A percentile compares a stretch with the other conserved stretches of the same genome.
Evolutionary conservation across 2,113 vertebrate genomes (phyloP).

Genomic region (Toxotes chatareus): DNA sequence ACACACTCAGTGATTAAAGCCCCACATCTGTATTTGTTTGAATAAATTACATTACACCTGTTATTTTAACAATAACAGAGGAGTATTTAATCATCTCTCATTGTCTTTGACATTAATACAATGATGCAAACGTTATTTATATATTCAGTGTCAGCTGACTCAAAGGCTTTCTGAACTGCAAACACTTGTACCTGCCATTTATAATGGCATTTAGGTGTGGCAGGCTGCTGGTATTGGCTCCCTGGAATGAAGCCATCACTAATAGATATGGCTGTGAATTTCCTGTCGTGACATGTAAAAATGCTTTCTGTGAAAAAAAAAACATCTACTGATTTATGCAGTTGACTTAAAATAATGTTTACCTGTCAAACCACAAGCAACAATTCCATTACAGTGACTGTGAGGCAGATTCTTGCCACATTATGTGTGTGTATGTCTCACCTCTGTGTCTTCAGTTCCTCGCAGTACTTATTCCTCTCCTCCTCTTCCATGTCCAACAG

Average conservation of each 20-base stretch:
- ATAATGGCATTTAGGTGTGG: not conserved
- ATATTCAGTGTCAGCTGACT: not conserved
- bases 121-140: not conserved
- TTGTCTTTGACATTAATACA: not conserved
- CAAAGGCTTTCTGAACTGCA: not conserved
- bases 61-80: not conserved
- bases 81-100: not conserved
- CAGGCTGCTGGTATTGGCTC: not conserved
- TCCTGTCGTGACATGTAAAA: not conserved
- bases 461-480: slow-evolving; percentile 94
- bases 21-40: not conserved
- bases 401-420: not conserved
- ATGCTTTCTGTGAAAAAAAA: not conserved
- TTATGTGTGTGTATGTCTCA: slow-evolving; percentile 72
- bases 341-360: not conserved
- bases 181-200: not conserved
- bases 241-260: not conserved
- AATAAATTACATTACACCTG: not conserved
- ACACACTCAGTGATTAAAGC: not conserved
- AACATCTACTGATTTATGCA: not conserved
- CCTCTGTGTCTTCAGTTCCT: slow-evolving; percentile 98
- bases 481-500: slow-evolving; percentile 95
- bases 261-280: not conserved
- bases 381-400: not conserved
- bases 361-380: not conserved